Base-by-base conservation (phyloP, 2,888 invertebrate species). In the Brachynemurus nebulosus region DNA sequence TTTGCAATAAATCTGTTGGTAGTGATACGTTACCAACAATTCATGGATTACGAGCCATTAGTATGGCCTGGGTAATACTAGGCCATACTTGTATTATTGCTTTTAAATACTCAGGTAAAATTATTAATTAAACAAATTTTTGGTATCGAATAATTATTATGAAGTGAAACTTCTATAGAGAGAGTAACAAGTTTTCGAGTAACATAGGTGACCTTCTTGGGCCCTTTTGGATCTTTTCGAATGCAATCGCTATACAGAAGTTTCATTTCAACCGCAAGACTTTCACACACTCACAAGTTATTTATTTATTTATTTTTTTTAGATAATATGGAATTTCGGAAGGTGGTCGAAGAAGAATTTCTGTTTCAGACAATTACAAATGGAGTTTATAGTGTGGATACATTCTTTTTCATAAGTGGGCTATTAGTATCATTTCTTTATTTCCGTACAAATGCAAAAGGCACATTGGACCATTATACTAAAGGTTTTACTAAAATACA, bases 391-490 rank as follows among this genome's bases (percentile, higher is more conserved):
- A 82, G 83, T 47, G 86, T 86, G 1, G 85, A 86, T 56, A 84
- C 85, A 0, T 86, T 86, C 67, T 86, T 86, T 69, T 85, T 85
- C 59, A 65, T 53, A 60, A 86, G 88, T 50, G 88, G 88, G 7
- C 74, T 88, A 57, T 67, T 89, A 53, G 86, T 88, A 5, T 77
- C 86, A n/a, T 89, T 83, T 62, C 69, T 89, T 40, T 89, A 86
- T 64, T 86, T 86, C 67, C 75, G 86, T 23, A 81, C 82, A 1
- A 79, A 78, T 57, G 76, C 78, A 11, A 81, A 80, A 58, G 81
- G 81, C 42, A 80, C 77, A 56, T 64, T 85, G 49, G 82, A 81
- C 53, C 63, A 68, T 45, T 65, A 78, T 36, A 72, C 78, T 37
- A 59, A 56, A 23, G 78, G 78, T 0, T 67, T 64, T n/a, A 70